These are phyloP conservation scores for Lepidonotus clava DNA, from an alignment of 2,888 invertebrate species.

Conservation along the genomic window DNA sequence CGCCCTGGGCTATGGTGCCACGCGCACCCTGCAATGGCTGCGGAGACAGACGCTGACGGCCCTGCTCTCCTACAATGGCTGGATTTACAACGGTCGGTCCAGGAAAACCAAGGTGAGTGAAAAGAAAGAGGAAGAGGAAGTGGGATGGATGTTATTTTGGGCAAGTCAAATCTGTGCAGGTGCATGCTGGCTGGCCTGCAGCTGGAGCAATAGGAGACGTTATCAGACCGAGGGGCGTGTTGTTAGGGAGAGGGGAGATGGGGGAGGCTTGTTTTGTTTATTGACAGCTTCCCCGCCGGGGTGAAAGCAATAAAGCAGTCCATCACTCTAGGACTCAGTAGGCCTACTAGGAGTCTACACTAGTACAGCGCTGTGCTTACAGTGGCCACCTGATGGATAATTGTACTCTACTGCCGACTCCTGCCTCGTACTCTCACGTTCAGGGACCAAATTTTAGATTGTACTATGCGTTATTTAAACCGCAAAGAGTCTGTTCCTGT, in stretches of 20 bases:
- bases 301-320: too few relatives aligned
- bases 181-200: background rate
- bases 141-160: background rate
- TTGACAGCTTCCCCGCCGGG: background rate
- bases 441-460: too few relatives aligned
- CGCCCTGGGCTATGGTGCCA: slow-evolving; percentile 49
- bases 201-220: background rate
- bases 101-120: slow-evolving; percentile 56
- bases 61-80: slow-evolving; percentile 55
- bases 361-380: too few relatives aligned
- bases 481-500: too few relatives aligned
- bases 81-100: slow-evolving; percentile 52
- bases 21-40: slow-evolving; percentile 49
- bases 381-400: too few relatives aligned
- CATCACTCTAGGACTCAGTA: too few relatives aligned
- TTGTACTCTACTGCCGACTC: too few relatives aligned
- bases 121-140: background rate
- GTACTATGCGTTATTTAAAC: too few relatives aligned
- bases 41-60: slow-evolving; percentile 15
- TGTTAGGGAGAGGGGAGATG: background rate
- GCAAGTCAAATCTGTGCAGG: background rate
- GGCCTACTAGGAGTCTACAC: too few relatives aligned
- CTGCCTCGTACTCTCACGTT: too few relatives aligned
- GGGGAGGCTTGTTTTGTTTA: background rate
- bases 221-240: background rate